Evolutionary conservation across 53 echinoderm and acorn worm species (phyloP).

Genomic region (Zoroaster sp.): DNA sequence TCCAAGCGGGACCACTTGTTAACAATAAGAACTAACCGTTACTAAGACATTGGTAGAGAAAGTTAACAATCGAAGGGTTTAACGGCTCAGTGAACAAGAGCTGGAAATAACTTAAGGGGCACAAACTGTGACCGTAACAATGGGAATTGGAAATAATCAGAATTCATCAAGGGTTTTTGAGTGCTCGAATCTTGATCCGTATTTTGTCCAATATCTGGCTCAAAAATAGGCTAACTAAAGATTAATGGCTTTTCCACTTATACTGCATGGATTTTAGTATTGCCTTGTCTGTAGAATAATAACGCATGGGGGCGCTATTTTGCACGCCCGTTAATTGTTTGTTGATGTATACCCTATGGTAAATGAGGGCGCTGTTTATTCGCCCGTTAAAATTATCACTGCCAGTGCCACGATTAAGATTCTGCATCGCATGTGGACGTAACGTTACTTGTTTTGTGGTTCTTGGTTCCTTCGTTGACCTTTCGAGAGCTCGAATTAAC

Average conservation of each 20-base stretch:
- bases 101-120: background rate
- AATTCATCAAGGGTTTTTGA: background rate
- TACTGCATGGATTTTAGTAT: background rate
- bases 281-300: background rate
- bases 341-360: too few species aligned
- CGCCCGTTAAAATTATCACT: background rate
- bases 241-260: background rate
- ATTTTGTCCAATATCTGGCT: background rate
- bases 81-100: background rate
- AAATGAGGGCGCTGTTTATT: background rate
- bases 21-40: too few species aligned
- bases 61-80: too few species aligned
- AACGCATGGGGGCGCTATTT: too few species aligned
- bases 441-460: too few species aligned
- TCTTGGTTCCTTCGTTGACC: too few species aligned
- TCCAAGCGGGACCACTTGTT: too few species aligned
- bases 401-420: background rate
- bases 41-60: too few species aligned
- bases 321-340: too few species aligned
- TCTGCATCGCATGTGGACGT: too few species aligned
- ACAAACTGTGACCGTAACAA: background rate
- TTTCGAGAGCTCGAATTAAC: background rate
- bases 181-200: background rate
- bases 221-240: background rate
- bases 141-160: background rate